Percentiles rank a stretch among this genome's conserved stretches.
These are phyloP conservation scores for Neomicropteryx cornuta DNA, from an alignment of 1,140 invertebrate species.

Conservation along the genomic window DNA sequence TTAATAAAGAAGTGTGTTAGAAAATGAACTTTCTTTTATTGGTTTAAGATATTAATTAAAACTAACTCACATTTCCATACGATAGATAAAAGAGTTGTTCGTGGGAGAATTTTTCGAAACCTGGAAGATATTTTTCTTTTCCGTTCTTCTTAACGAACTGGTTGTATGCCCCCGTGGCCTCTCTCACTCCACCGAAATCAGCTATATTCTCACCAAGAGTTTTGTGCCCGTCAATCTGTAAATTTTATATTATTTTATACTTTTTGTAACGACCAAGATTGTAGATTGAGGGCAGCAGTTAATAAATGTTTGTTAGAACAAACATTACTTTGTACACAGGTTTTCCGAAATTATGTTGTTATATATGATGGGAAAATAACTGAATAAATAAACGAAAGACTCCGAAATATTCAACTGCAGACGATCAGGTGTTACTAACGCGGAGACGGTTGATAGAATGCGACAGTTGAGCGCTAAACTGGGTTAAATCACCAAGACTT, in stretches of 20 bases:
- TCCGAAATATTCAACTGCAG: too few species aligned
- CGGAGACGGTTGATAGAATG: too few species aligned
- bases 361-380: too few species aligned
- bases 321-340: conserved; percentile 5
- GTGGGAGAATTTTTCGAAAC: conserved; percentile 60
- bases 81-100: conserved; percentile 84
- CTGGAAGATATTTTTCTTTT: conserved; percentile 55
- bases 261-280: neutral
- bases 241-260: neutral
- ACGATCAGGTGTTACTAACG: too few species aligned
- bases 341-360: neutral
- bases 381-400: too few species aligned
- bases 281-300: neutral
- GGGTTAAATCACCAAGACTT: too few species aligned
- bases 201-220: conserved; percentile 86
- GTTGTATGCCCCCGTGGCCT: conserved; percentile 65
- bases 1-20: too few species aligned
- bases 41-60: neutral
- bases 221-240: conserved; percentile 63
- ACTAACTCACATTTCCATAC: conserved; percentile 66
- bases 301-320: neutral
- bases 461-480: too few species aligned
- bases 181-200: conserved; percentile 78
- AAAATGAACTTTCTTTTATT: neutral
- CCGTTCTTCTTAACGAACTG: conserved; percentile 47